Conservation (phyloP, 2,888 invertebrate genomes). For the Eustalomyia histrio region DNA sequence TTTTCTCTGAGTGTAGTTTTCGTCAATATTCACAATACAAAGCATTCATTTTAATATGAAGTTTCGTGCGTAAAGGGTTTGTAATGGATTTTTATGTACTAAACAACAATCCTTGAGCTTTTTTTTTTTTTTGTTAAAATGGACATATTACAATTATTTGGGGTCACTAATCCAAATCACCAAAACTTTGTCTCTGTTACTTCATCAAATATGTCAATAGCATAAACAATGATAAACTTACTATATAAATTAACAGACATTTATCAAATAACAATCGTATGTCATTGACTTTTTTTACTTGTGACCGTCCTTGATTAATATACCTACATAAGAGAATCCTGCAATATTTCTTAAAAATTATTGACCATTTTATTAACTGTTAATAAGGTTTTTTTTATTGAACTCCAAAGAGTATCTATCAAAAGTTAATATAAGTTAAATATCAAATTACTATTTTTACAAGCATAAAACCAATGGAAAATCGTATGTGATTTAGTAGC, state of each 20-base stretch:
- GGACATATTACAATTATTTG: no score
- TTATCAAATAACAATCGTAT: constrained; percentile 16
- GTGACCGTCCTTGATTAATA: constrained; percentile 28
- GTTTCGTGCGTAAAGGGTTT: no score
- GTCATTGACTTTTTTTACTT: constrained; percentile 26
- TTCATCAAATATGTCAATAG: no score
- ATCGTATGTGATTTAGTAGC: constrained; percentile 32
- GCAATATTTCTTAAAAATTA: constrained; percentile 47
- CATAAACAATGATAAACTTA: not conserved
- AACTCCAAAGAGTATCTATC: constrained; percentile 11
- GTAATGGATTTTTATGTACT: no score
- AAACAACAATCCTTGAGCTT: no score
- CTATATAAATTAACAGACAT: not conserved
- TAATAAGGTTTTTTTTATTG: constrained; percentile 48
- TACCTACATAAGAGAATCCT: constrained; percentile 8
- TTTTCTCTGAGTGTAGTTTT: no score
- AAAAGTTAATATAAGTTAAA: constrained; percentile 47
- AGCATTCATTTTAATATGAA: no score
- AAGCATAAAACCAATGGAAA: constrained; percentile 10
- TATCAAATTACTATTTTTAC: constrained; percentile 38
- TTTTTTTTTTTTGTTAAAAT: no score
- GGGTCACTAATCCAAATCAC: no score
- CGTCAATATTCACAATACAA: no score
- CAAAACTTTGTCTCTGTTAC: no score
- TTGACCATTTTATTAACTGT: constrained; percentile 43